Percentiles rank a stretch among this genome's conserved stretches.
These are phyloP conservation scores for Watersipora subatra DNA, from an alignment of 1,140 invertebrate genomes.

Conservation along the genomic window DNA sequence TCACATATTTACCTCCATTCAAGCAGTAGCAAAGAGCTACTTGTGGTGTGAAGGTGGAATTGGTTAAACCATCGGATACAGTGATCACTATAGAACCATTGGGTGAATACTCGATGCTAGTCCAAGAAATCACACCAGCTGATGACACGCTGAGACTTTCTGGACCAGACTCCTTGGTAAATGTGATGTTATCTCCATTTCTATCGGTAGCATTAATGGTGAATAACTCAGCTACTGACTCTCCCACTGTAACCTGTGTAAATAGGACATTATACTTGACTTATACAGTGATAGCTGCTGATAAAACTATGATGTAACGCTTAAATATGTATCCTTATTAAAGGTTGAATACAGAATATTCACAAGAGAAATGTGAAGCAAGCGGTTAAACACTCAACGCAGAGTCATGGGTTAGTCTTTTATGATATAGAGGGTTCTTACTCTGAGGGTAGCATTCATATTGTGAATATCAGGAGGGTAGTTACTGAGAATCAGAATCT, in stretches of 20 bases:
- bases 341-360: no score
- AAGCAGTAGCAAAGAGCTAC: background rate
- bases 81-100: background rate
- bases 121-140: background rate
- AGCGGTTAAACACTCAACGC: no score
- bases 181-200: conserved; percentile 15
- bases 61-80: background rate
- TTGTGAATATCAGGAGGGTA: background rate
- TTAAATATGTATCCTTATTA: no score
- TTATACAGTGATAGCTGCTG: no score
- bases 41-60: background rate
- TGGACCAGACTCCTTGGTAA: conserved; percentile 8
- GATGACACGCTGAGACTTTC: background rate
- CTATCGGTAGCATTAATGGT: conserved; percentile 9
- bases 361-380: no score
- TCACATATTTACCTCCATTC: background rate
- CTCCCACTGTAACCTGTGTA: conserved; percentile 11
- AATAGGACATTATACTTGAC: background rate
- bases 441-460: no score
- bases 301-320: no score
- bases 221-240: conserved; percentile 5
- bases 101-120: background rate
- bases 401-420: no score
- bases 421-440: no score
- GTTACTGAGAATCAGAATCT: background rate